Conservation (phyloP, 2,797 vertebrate genomes). For the Eutrigla gurnardus region DNA sequence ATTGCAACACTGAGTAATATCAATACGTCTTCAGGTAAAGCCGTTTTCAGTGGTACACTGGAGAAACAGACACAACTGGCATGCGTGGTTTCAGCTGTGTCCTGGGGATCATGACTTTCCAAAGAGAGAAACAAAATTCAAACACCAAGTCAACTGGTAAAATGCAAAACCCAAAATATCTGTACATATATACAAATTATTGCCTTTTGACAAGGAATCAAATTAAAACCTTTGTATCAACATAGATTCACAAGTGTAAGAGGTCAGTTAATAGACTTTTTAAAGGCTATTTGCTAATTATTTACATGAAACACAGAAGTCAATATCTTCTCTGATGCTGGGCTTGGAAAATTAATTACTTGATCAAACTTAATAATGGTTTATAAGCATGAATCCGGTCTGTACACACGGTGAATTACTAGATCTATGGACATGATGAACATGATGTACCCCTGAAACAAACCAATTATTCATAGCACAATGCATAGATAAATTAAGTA, state of each 20-base stretch:
- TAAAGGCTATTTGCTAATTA: slow-evolving; percentile 86
- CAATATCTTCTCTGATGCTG: slow-evolving; percentile 62
- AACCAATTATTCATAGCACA: slow-evolving; percentile 86
- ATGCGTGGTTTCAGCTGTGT: slow-evolving; percentile 90
- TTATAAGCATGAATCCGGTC: slow-evolving; percentile 51
- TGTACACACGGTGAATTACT: slow-evolving; percentile 56
- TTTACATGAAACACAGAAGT: slow-evolving; percentile 78
- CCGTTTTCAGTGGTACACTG: slow-evolving; percentile 88
- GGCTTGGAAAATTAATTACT: slow-evolving; percentile 62
- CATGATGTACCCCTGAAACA: slow-evolving; percentile 79
- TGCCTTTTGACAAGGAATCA: slow-evolving; percentile 95
- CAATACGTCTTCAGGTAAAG: slow-evolving; percentile 90
- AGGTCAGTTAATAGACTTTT: slow-evolving; percentile 85
- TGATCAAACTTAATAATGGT: slow-evolving; percentile 54
- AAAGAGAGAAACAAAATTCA: slow-evolving; percentile 56
- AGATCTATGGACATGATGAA: slow-evolving; percentile 64
- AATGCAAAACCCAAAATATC: slow-evolving; percentile 81
- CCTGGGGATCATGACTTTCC: slow-evolving; percentile 75
- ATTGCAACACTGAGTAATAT: slow-evolving; percentile 76
- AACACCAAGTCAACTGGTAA: slow-evolving; percentile 72
- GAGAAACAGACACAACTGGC: slow-evolving; percentile 87
- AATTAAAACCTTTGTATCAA: slow-evolving; percentile 89
- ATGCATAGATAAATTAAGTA: slow-evolving; percentile 96
- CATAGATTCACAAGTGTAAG: slow-evolving; percentile 84
- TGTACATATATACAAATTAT: slow-evolving; percentile 97